Evolutionary conservation across 2,113 vertebrate genomes (phyloP), one percentile per base, ranked within the genome.

Genomic region (Sander vitreus): DNA sequence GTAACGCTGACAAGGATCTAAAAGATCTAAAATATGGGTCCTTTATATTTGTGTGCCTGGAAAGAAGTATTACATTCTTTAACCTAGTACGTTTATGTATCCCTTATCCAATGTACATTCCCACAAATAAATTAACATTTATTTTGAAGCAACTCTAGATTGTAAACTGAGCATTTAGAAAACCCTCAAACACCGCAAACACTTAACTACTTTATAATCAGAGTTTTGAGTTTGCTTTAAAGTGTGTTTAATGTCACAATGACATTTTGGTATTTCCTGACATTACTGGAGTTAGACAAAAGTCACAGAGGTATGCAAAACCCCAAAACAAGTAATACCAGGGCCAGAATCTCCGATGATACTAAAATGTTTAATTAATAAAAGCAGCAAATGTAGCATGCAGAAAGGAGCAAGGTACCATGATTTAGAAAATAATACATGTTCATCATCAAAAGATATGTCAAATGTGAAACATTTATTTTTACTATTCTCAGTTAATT

Each of bases 381-480:
- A 53, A 63, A 43, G 33, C 36, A 43, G 48, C 8, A 27, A 4
- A 64, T 43, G 15, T 25, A 16, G 5, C 5, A 48, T 23, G 12
- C 3, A 6, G 7, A 2, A 16, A 6, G 25, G 57, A 53, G 21
- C 18, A 15, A 58, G 3, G 30, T 13, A 10, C 10, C 10, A 6
- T 33, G 57, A 30, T 81, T 53, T 12, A 33, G 54, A 14, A 12
- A 1, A 47, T 11, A 43, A 14, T 19, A 54, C 5, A 43, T 64
- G 55, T 70, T 55, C 39, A 76, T 30, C 65, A n/a, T 64, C 19
- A 48, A 63, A 55, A 16, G 15, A 62, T 47, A 27, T 25, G 25
- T 58, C 59, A 19, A 30, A 30, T 51, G 50, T 59, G 1, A 21
- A 48, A 5, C 9, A 12, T 74, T 62, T 81, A 10, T 62, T 53